Base-by-base conservation (phyloP, 92 coral and sea anemone genomes). In the Umimayanthus kanabou region DNA sequence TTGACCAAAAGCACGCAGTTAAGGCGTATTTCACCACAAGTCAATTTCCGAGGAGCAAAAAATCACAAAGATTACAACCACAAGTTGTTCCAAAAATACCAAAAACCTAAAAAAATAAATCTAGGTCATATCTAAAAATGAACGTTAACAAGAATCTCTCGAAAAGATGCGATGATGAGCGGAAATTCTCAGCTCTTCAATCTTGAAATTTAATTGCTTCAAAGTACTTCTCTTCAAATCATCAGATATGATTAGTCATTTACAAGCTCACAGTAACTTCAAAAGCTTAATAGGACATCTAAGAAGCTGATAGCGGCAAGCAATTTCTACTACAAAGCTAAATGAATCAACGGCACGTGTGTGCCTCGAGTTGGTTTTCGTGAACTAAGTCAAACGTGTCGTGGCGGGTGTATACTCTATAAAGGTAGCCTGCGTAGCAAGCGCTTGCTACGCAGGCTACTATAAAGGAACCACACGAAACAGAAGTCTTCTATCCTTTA, bases 181-280 rank as follows among this genome's bases (percentile, higher is more conserved):
- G 69, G 69, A 61, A 61, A 61, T 61, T 61, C 69, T 61, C 69
- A 61, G 69, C 69, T 61, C 69, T 61, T 61, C 69, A 61, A 61
- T 18, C 25, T 61, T 20, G 69, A 61, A 61, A 61, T 25, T 61
- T 22, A 61, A 61, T 61, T 61, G 26, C 69, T 18, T 23, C n/a
- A 18, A 61, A 20, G 69, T 18, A 61, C 69, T 61, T 61, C 69
- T 61, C n/a, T 61, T 61, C 69, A 61, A 61, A 61, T 3, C 9
- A 20, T 20, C 4, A 0, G 6, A 61, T 61, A 23, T 61, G 69
- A 61, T 61, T 61, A 26, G 69, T 14, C 69, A 23, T 23, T 3
- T 4, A 61, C 69, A 9, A 61, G 26, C 15, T 61, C 8, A 22
- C 69, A 61, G 20, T 25, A 61, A 61, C n/a, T 61, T 61, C 69